Base-by-base conservation (phyloP, 1,140 invertebrate species). In the Drosophila grimshawi region DNA sequence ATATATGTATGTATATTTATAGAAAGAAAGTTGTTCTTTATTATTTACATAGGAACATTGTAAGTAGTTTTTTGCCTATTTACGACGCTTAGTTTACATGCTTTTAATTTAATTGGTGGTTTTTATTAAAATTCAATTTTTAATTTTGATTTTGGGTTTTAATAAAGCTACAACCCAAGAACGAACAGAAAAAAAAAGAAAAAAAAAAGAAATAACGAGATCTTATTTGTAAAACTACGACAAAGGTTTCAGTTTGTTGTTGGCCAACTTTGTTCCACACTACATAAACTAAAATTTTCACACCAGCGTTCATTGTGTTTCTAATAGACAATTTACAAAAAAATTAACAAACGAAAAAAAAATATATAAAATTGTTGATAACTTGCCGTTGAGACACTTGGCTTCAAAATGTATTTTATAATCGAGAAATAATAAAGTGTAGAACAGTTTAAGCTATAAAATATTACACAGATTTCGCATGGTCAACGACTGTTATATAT, bases 381-480 rank as follows among this genome's bases (percentile, higher is more conserved):
- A 68, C 72, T 77, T 65, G 85, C 85, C 70, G 85, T 88, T 88
- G 86, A 90, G 86, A 90, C 86, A 88, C 85, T 85, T 82, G 77
- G 61, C 19, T 53, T 76, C 37, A 76, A 82, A 81, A 70, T 60
- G 56, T 73, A 79, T 74, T 73, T 74, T 60, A 71, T 29, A 76
- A 66, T 67, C 43, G 51, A 19, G 19, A 68, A 73, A 55, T 67
- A 65, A 63, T 48, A 73, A 33, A 33, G 55, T 67, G 69, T 66
- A n/a, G 48, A 52, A 35, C 32, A 41, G 69, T 53, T 67, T 41
- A 7, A 73, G 56, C 56, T 39, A 67, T 2, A 41, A 2, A 39
- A 35, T 51, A 27, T 5, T 6, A n/a, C 29, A 63, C 63, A 59
- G 41, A 68, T 35, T 68, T 71, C 73, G 64, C 59, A 76, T 53